Conservation (phyloP, 1,140 invertebrate genomes). For the Drosophila prosaltans region DNA sequence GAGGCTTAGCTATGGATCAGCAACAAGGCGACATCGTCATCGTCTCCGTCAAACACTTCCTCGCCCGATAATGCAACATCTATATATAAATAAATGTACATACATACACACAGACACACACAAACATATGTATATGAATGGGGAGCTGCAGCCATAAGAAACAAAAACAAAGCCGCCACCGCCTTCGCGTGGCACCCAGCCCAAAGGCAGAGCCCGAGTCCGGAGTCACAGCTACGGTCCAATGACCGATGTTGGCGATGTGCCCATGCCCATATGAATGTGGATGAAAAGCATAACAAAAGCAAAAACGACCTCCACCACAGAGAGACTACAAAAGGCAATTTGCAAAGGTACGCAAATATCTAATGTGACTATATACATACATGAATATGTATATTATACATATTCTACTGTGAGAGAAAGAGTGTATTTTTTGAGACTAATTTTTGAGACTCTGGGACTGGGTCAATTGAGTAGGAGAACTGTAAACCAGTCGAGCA, state of each 20-base stretch:
- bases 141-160: slow-evolving; percentile 37
- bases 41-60: slow-evolving; percentile 60
- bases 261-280: slow-evolving; percentile 23
- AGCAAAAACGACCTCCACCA: slow-evolving; percentile 76
- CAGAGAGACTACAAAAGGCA: slow-evolving; percentile 54
- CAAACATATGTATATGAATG: neutral
- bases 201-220: slow-evolving; percentile 31
- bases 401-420: slow-evolving; percentile 4
- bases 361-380: neutral
- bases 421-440: slow-evolving; percentile 56
- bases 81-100: slow-evolving; percentile 22
- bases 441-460: slow-evolving; percentile 34
- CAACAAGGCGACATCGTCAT: slow-evolving; percentile 52
- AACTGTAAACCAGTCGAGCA: slow-evolving; percentile 55
- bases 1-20: slow-evolving; percentile 4
- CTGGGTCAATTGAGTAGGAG: slow-evolving; percentile 59
- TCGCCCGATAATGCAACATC: slow-evolving; percentile 59
- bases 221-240: slow-evolving; percentile 60
- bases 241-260: slow-evolving; percentile 69
- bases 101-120: slow-evolving; percentile 7
- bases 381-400: neutral
- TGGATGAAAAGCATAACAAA: slow-evolving; percentile 66
- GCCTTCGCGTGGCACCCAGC: slow-evolving; percentile 60
- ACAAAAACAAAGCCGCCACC: slow-evolving; percentile 43
- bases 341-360: slow-evolving; percentile 62